These are phyloP conservation scores for Zygothrica quintamaculata DNA, from an alignment of 2,888 invertebrate genomes.

Conservation along the genomic window DNA sequence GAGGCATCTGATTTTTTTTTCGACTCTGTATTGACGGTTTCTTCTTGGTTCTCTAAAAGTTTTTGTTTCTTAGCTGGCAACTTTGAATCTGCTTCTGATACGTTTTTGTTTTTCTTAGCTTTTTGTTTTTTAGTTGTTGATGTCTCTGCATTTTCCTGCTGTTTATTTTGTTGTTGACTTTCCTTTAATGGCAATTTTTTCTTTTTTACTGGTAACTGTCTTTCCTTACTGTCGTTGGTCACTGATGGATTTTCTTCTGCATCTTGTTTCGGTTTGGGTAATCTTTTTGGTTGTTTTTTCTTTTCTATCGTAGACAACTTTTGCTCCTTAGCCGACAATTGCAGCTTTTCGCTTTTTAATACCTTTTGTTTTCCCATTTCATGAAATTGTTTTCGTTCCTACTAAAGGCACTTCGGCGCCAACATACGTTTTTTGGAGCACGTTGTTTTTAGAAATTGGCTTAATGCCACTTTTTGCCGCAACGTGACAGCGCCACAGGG, in stretches of 20 bases:
- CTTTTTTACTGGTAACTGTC: neutral
- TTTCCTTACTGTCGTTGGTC: neutral
- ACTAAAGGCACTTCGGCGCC: neutral
- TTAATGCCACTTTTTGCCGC: neutral
- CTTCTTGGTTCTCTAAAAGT: neutral
- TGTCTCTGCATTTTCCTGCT: neutral
- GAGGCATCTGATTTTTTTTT: neutral
- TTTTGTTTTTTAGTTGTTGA: too few species aligned
- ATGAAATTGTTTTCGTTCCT: neutral
- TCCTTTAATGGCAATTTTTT: neutral
- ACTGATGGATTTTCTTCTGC: neutral
- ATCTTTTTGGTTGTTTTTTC: neutral
- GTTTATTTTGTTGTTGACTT: neutral
- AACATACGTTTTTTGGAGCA: conserved; percentile 12
- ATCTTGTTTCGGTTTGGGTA: neutral
- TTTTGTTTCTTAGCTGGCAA: conserved; percentile 24
- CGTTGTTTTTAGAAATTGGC: conserved; percentile 31
- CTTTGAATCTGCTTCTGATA: neutral
- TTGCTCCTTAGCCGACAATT: neutral
- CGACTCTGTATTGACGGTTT: neutral
- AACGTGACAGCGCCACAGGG: conserved; percentile 14
- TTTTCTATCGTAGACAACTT: neutral
- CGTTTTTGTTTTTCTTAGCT: too few species aligned
- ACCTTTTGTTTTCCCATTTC: neutral
- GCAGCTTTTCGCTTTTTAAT: neutral